Conservation (phyloP, 2,797 vertebrate species). For the Cacajao melanocephalus region DNA sequence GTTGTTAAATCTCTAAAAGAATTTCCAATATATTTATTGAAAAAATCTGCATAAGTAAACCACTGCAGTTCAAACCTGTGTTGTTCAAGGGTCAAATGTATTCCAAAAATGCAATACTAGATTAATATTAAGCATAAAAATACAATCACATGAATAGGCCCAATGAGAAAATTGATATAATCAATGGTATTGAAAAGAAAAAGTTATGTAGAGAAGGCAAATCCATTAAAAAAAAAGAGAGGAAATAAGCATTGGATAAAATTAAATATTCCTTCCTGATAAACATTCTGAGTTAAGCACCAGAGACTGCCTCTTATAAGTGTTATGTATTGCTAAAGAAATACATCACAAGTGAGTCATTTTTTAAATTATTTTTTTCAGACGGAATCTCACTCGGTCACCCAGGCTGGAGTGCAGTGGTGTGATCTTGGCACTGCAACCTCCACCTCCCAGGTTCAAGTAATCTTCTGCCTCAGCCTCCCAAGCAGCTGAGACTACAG, state of each 20-base stretch:
- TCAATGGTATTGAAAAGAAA: background rate
- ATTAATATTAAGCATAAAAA: conserved; percentile 42
- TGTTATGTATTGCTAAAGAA: background rate
- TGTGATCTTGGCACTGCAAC: background rate
- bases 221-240: background rate
- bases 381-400: background rate
- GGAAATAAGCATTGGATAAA: background rate
- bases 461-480: background rate
- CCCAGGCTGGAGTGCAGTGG: background rate
- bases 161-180: conserved; percentile 5
- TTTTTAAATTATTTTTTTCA: background rate
- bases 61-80: background rate
- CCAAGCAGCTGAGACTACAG: background rate
- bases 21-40: background rate
- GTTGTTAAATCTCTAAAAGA: background rate
- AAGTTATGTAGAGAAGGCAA: background rate
- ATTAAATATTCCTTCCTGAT: background rate
- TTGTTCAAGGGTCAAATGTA: background rate
- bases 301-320: no score
- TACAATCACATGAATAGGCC: background rate
- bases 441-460: background rate
- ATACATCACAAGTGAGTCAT: background rate
- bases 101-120: background rate
- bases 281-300: background rate
- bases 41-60: background rate